Conservation (phyloP, 2,113 vertebrate genomes). For the Acrocephalus kingi region DNA sequence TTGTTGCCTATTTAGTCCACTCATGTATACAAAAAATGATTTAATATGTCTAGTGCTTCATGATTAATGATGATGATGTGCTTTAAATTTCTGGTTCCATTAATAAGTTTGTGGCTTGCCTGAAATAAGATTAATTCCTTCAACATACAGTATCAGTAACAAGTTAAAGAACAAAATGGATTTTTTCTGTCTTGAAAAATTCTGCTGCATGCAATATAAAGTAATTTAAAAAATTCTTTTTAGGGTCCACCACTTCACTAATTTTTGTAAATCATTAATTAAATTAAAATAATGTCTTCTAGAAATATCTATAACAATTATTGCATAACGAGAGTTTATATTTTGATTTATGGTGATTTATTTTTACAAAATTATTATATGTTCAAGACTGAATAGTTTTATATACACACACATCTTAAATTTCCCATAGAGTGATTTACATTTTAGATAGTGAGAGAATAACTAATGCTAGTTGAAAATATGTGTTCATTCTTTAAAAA, state of each 20-base stretch:
- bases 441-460: neutral
- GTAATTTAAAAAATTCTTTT: neutral
- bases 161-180: neutral
- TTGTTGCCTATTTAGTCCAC: neutral
- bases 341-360: neutral
- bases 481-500: neutral
- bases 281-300: neutral
- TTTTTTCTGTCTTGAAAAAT: neutral
- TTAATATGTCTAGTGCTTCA: neutral
- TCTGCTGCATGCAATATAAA: neutral
- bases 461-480: neutral
- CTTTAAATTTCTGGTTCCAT: neutral
- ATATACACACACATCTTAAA: neutral
- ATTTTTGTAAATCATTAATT: slow-evolving; percentile 13
- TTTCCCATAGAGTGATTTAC: neutral
- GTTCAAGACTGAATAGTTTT: neutral
- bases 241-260: neutral
- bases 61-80: neutral
- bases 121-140: neutral
- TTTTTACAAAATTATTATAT: neutral
- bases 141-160: neutral
- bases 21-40: neutral
- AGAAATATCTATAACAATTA: neutral
- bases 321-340: neutral
- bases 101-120: neutral